Evolutionary conservation across 2,888 invertebrate genomes (phyloP).

Genomic region (Ectobius pallidus): DNA sequence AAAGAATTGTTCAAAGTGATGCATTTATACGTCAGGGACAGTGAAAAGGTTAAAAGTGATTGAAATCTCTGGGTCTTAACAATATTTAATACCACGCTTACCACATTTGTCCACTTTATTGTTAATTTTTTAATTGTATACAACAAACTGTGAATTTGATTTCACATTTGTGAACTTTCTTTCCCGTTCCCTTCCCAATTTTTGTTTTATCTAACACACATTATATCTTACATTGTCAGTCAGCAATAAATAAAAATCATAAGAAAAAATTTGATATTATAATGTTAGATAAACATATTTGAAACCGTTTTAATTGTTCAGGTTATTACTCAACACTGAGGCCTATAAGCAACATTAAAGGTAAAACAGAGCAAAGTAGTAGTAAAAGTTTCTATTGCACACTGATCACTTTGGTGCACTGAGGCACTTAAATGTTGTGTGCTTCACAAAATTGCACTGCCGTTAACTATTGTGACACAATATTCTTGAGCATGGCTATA

Average conservation of each 20-base stretch:
- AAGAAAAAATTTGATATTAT: background rate
- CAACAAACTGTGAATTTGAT: too few species aligned
- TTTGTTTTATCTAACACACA: background rate
- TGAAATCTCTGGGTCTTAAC: too few species aligned
- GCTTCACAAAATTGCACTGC: constrained; percentile 9
- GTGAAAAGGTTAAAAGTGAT: too few species aligned
- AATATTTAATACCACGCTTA: too few species aligned
- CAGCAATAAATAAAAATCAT: background rate
- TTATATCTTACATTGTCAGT: constrained; percentile 1
- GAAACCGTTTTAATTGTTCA: constrained; percentile 33
- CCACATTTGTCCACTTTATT: too few species aligned
- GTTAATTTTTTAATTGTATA: too few species aligned
- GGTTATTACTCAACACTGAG: constrained; percentile 38
- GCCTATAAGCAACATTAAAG: constrained; percentile 40
- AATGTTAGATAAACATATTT: background rate
- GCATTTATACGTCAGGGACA: too few species aligned
- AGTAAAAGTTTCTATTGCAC: background rate
- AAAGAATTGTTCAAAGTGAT: too few species aligned
- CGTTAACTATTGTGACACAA: background rate
- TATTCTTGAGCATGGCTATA: constrained; percentile 35
- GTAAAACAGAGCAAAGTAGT: constrained; percentile 28
- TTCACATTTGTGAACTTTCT: background rate
- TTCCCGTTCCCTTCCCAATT: background rate
- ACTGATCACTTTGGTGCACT: background rate
- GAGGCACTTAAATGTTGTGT: background rate